These are phyloP conservation scores for Knipowitschia caucasica DNA, from an alignment of 2,797 vertebrate species.

Conservation along the genomic window DNA sequence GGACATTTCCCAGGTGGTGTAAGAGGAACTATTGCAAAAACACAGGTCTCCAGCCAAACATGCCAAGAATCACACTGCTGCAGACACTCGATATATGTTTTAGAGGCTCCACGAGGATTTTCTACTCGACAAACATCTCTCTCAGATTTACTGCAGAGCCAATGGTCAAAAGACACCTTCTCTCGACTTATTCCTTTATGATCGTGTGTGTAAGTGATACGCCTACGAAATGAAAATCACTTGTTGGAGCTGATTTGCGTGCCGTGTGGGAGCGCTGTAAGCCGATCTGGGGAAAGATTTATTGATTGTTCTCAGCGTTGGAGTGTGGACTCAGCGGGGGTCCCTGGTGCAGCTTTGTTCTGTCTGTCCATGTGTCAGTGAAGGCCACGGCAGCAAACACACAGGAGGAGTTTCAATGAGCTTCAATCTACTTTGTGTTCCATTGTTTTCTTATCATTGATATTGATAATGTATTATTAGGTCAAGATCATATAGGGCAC, in stretches of 20 bases:
- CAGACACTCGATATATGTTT: not conserved
- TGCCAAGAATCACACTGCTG: not conserved
- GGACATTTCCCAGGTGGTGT: conserved; percentile 4
- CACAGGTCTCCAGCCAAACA: not conserved
- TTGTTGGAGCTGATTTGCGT: not conserved
- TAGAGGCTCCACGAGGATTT: not conserved
- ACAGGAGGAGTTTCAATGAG: no score
- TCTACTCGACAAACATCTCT: not conserved
- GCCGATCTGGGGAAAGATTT: conserved; percentile 21
- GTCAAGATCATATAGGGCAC: no score
- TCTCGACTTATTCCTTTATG: not conserved
- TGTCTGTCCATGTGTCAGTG: conserved; percentile 33
- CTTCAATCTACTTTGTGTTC: no score
- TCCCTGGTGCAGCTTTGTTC: conserved; percentile 51
- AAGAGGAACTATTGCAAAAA: conserved; percentile 1
- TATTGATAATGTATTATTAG: no score
- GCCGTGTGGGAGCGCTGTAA: conserved; percentile 26
- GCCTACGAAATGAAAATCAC: not conserved
- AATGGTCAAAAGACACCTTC: not conserved
- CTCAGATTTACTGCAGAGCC: not conserved
- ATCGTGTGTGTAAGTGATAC: conserved; percentile 18
- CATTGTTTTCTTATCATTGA: no score
- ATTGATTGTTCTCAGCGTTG: conserved; percentile 62
- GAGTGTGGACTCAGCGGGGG: conserved; percentile 59
- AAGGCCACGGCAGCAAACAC: no score